Base-by-base conservation (phyloP, 92 coral and sea anemone species). In the Palythoa heliodiscus region DNA sequence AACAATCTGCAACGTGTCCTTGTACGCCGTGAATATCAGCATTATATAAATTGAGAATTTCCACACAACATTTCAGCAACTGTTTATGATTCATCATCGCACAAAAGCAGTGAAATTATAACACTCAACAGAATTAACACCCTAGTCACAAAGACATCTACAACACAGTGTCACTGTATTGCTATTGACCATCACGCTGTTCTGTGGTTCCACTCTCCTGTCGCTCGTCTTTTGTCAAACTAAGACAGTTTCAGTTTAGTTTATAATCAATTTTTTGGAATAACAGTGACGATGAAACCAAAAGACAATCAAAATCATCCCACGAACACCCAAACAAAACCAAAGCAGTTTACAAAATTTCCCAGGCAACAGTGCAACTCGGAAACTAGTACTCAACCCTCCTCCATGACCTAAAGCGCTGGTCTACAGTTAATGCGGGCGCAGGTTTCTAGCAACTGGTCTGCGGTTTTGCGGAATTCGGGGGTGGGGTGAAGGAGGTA, bases 11-110 rank as follows among this genome's bases (percentile, higher is more conserved):
- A 8, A 97, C 91, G 75, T 93, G 95, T 70, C 93, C 98, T 70
- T 91, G 94, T 64, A 94, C 97, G 39, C 99, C 98, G 76, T 91
- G 95, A 58, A 90, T 92, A 71, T 75, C 84, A 22, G 98, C 92
- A 76, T 89, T 91, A 79, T 90, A 97, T 25, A 93, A 85, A 76
- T 95, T 95, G 7, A 97, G 88, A 6, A 93, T 82, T 72, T 97
- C 93, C 13, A 88, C 92, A 87, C 95, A 91, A 40, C 84, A 77
- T 53, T 64, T 86, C 55, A 97, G 50, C 76, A 97, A 89, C 70
- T 89, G 87, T 85, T 90, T 94, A 69, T 92, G 91, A 86, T 88
- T 93, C 98, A 94, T 96, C 8, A 7, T 89, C 60, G 22, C 66
- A 52, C 5, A 39, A 54, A 47, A 7, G 53, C 73, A 40, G 61